Evolutionary conservation across 1,140 invertebrate species (phyloP).

Genomic region (Pissodes strobi): DNA sequence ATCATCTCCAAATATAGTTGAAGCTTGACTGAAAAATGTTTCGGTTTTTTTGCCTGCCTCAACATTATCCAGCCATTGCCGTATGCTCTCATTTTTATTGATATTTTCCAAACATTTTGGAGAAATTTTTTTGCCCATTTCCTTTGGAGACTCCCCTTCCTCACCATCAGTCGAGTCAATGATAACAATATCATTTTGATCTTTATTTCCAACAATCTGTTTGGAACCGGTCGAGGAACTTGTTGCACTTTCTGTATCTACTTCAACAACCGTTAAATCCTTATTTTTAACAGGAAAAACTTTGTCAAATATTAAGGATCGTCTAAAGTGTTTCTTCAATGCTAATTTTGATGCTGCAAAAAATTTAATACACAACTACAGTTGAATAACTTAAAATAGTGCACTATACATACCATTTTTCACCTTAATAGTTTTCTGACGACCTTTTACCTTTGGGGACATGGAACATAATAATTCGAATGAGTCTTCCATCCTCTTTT

Average conservation of each 20-base stretch:
- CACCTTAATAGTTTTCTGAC: slow-evolving; percentile 31
- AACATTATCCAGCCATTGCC: slow-evolving; percentile 38
- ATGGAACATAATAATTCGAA: slow-evolving; percentile 42
- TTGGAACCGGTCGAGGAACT: slow-evolving; percentile 11
- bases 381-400: background rate
- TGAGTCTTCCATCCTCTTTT: slow-evolving; percentile 39
- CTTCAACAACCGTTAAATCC: slow-evolving; percentile 34
- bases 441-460: slow-evolving; percentile 40
- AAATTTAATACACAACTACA: background rate
- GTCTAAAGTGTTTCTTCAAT: slow-evolving; percentile 44
- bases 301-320: slow-evolving; percentile 44
- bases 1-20: slow-evolving; percentile 39
- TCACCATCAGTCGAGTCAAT: slow-evolving; percentile 22
- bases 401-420: slow-evolving; percentile 30
- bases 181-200: slow-evolving; percentile 12
- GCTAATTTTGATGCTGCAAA: slow-evolving; percentile 44
- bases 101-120: background rate
- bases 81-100: background rate
- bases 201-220: slow-evolving; percentile 12
- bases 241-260: slow-evolving; percentile 16
- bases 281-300: slow-evolving; percentile 25
- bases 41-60: slow-evolving; percentile 21
- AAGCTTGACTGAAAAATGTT: slow-evolving; percentile 43
- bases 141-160: background rate
- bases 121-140: background rate